These are phyloP conservation scores for Hyla sarda DNA, from an alignment of 2,113 vertebrate species.

Conservation along the genomic window DNA sequence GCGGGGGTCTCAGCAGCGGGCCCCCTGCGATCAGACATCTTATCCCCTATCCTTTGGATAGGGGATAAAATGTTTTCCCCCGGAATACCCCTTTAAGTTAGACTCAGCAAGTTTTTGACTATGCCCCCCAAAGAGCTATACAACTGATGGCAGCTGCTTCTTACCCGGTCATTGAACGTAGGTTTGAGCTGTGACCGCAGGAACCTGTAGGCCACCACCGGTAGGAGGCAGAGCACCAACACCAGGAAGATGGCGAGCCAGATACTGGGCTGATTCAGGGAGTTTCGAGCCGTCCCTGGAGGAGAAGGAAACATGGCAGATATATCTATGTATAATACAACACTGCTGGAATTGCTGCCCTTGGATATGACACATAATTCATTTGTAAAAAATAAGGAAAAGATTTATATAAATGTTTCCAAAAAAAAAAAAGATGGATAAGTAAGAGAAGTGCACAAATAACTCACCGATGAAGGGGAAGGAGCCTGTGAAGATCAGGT, in stretches of 20 bases:
- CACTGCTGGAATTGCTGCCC: neutral
- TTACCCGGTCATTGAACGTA: conserved; percentile 83
- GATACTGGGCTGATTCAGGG: conserved; percentile 82
- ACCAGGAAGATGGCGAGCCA: conserved; percentile 89
- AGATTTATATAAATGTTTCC: too few relatives aligned
- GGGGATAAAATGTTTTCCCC: too few relatives aligned
- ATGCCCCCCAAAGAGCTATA: too few relatives aligned
- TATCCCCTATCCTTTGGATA: too few relatives aligned
- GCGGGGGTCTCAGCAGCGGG: too few relatives aligned
- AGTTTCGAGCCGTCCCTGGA: conserved; percentile 88
- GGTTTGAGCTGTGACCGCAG: conserved; percentile 79
- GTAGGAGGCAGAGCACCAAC: conserved; percentile 81
- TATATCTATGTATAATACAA: neutral
- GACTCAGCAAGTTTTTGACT: too few relatives aligned
- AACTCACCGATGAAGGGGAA: conserved; percentile 91
- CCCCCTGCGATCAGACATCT: too few relatives aligned
- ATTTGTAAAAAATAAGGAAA: too few relatives aligned
- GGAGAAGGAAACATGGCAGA: conserved; percentile 15
- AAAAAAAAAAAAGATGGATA: neutral
- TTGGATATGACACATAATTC: neutral
- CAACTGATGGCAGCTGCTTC: conserved; percentile 10
- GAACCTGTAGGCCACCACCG: conserved; percentile 82
- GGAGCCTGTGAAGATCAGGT: conserved; percentile 80
- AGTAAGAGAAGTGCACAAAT: neutral
- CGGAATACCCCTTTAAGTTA: too few relatives aligned